Percentiles rank a stretch among this genome's conserved stretches.
Conservation (phyloP, 2,113 vertebrate species). For the Petaurus breviceps region DNA sequence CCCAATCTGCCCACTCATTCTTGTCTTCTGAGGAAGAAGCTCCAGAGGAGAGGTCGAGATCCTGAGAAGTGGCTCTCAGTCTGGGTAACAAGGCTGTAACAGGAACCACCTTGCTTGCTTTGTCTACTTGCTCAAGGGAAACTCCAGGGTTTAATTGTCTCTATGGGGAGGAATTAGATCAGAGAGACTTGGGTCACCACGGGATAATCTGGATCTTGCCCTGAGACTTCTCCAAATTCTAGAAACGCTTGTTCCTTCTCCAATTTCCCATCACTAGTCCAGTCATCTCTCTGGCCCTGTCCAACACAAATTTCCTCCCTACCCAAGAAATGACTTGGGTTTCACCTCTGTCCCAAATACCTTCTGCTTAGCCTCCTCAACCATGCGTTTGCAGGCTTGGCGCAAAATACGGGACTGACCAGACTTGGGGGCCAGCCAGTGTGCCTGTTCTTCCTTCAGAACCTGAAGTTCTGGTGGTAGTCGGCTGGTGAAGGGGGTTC, state of each 20-base stretch:
- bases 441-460: constrained; percentile 89
- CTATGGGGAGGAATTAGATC: constrained; percentile 61
- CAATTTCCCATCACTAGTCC: background rate
- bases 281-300: background rate
- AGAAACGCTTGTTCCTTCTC: constrained; percentile 30
- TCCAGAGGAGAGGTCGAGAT: constrained; percentile 52
- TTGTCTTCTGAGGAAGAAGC: constrained; percentile 66
- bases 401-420: constrained; percentile 86
- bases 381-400: constrained; percentile 84
- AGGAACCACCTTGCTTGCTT: constrained; percentile 46
- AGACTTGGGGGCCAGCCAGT: constrained; percentile 80
- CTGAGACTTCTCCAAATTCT: background rate
- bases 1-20: constrained; percentile 69
- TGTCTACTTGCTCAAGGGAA: constrained; percentile 57
- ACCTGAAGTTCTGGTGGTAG: constrained; percentile 89
- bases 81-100: constrained; percentile 5
- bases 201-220: background rate
- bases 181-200: background rate
- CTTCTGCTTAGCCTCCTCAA: constrained; percentile 83
- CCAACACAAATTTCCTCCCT: background rate
- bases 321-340: background rate
- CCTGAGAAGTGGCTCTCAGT: constrained; percentile 4
- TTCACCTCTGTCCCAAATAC: constrained; percentile 60
- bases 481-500: constrained; percentile 89
- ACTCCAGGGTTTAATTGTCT: constrained; percentile 62